Base-by-base conservation (phyloP, 2,113 vertebrate genomes). In the Platichthys flesus region DNA sequence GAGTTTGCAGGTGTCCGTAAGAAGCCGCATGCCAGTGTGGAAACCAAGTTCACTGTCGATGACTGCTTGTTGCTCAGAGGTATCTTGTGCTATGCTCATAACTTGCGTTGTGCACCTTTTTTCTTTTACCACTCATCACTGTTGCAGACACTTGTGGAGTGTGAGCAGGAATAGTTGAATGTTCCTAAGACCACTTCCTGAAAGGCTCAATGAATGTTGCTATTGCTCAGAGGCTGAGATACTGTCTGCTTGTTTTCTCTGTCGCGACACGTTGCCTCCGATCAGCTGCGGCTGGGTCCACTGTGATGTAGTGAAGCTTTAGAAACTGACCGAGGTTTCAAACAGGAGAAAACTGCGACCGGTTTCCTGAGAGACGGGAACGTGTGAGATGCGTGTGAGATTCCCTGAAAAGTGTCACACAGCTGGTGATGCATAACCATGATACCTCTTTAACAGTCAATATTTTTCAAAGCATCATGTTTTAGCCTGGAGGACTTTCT, bases 191-290 rank as follows among this genome's bases (percentile, higher is more conserved):
- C 23, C 54, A 45, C 10, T 65, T 63, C 20, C 28, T 21, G 18
- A 59, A 74, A 76, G 18, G 37, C 21, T 42, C 66, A 81, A 58
- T 56, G n/a, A 81, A 82, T 81, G 55, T 71, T 67, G 18, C 54
- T 45, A 59, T 56, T 67, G 52, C 23, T 51, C 42, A 20, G n/a
- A 65, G 35, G 51, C 64, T 59, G 7, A 64, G 18, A 49, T 54
- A 4, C 2, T 12, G n/a, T 71, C 45, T 67, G 40, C 10, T 42
- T 12, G 40, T 12, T 42, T 42, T 42, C 7, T 15, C 45, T 6
- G 51, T 21, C 18, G 45, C 5, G 51, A 54, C 40, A 31, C n/a
- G 13, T 12, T 37, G 21, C 26, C 16, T 23, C 23, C 23, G 14
- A 21, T 64, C 31, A 64, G 14, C 77, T 71, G 81, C 81, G 71